Conservation (phyloP, 2,888 invertebrate species). For the Drosophila vallismaia region DNA sequence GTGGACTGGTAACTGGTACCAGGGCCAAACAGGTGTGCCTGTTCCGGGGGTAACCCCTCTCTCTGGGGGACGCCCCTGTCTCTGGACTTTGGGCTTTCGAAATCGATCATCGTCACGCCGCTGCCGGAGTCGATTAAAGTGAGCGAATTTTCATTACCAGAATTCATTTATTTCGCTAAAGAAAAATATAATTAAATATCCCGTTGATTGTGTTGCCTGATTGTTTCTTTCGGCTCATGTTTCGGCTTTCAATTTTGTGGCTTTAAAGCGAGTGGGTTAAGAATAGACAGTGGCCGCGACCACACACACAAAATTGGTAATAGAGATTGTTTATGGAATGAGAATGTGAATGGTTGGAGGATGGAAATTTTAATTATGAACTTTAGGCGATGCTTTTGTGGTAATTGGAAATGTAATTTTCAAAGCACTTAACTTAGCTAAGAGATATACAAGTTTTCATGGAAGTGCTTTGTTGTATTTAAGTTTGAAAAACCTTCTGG, state of each 20-base stretch:
- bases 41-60: conserved; percentile 1
- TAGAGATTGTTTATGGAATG: conserved; percentile 3
- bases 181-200: conserved; percentile 63
- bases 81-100: conserved; percentile 29
- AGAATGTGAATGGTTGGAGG: neutral
- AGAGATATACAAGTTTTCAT: neutral
- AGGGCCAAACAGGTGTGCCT: conserved; percentile 68
- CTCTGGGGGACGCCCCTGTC: conserved; percentile 23
- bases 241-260: conserved; percentile 36
- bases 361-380: conserved; percentile 5
- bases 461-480: neutral
- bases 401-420: neutral
- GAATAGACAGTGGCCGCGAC: conserved; percentile 19
- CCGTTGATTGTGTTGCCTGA: conserved; percentile 46
- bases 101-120: conserved; percentile 76
- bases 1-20: conserved; percentile 21
- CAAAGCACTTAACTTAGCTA: conserved; percentile 1
- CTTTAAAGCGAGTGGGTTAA: conserved; percentile 17
- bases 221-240: conserved; percentile 17
- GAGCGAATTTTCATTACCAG: conserved; percentile 65
- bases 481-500: too few relatives aligned
- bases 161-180: conserved; percentile 57
- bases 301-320: conserved; percentile 23
- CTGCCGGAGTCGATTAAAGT: conserved; percentile 60
- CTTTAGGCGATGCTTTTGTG: neutral